Evolutionary conservation across 2,888 invertebrate genomes (phyloP), one percentile per base, ranked within the genome.

Genomic region (Drosophila maculinotata): DNA sequence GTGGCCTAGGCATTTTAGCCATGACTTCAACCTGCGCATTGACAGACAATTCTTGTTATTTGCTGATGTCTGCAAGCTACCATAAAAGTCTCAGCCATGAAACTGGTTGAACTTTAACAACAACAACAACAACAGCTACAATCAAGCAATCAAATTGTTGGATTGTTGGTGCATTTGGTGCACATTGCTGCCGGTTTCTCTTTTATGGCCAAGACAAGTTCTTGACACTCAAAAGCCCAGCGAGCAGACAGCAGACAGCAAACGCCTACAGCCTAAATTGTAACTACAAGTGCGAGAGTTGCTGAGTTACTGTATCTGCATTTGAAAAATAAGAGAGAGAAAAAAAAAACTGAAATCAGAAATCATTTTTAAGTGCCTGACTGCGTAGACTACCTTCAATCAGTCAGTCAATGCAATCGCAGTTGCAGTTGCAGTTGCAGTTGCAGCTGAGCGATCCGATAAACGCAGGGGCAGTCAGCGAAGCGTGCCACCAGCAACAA

Each of bases 161-260:
- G 25, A 23, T 57, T 58, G 69, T 73, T 56, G 56, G 60, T 86
- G 87, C 79, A 80, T 86, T 80, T 70, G 87, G 74, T 80, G 87
- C 87, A 86, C 69, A 77, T 84, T 81, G 81, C 85, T 80, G 81
- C 81, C 76, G 85, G 85, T 84, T 80, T 87, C 85, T 84, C 79
- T 73, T 77, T 84, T 87, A 87, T 81, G 81, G 81, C 82, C 83
- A 87, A 82, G 81, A 85, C 81, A 76, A 82, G 87, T 82, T 82
- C 81, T 82, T 81, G 85, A 86, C 82, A 87, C 85, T 87, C 85
- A 79, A 78, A 80, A 69, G 81, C 77, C 77, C 78, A 76, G 66
- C 67, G 53, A 57, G 38, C 65, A 66, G 79, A 72, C 79, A 54
- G 26, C 56, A 41, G 15, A 30, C 45, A 17, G 17, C 15, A 30